Evolutionary conservation across 2,113 vertebrate genomes (phyloP), one percentile per base, ranked within the genome.

Genomic region (Furnarius figulus): DNA sequence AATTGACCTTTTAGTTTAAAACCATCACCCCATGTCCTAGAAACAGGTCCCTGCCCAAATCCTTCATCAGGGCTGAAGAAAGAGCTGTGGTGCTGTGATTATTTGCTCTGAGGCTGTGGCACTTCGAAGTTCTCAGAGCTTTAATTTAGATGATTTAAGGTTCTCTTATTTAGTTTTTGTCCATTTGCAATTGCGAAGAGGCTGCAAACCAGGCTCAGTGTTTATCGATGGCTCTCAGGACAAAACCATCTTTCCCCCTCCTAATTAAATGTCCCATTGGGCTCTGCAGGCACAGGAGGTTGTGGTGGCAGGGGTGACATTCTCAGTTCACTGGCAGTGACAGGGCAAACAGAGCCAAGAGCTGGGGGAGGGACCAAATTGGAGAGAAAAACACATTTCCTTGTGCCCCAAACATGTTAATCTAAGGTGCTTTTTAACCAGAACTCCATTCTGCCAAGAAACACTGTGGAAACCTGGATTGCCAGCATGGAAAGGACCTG

Each of bases 91-190:
- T 31, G 24, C 49, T 62, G 10, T 18, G 31, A 50, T 65, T 42
- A 62, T 67, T 95, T 89, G 33, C 66, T 79, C 6, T 56, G 92
- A 92, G 66, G 28, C 56, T 42, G 46, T 68, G 63, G 81, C 58
- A 79, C 62, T 49, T 76, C 8, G 8, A 76, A 79, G 81, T 87
- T 92, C 85, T 96, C 94, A 30, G 67, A 89, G 89, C 79, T 95
- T 93, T 96, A 87, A 97, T 96, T 94, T 90, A 90, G 92, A 93
- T 95, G 94, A 95, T 96, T 96, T 95, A 96, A 76, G 35, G 76
- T n/a, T 35, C 46, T 89, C 96, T 94, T 80, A 83, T 90, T 95
- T 92, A 53, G 87, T 73, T 95, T 90, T 90, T 76, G 71, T 76
- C 73, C 82, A 81, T 91, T 90, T 87, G 82, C 81, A 73, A 75